Conservation (phyloP, 2,888 invertebrate genomes). For the Drosophila peninsularis region DNA sequence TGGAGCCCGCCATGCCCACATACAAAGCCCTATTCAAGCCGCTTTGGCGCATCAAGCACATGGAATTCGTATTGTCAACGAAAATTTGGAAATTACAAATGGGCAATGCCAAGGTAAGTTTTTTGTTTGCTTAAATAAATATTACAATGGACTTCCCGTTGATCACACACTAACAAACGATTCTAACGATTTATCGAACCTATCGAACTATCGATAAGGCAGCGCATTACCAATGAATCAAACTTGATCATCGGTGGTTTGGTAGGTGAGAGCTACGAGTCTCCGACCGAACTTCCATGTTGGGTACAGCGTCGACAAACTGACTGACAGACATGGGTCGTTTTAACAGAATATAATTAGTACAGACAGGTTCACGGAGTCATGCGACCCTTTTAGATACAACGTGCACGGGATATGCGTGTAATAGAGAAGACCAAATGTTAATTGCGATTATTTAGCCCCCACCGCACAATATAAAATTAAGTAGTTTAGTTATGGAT, state of each 20-base stretch:
- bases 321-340: neutral
- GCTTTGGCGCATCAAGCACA: constrained; percentile 84
- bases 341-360: neutral
- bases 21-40: constrained; percentile 84
- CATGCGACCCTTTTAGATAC: too few relatives aligned
- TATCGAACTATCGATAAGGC: neutral
- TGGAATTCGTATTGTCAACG: constrained; percentile 84
- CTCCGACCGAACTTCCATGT: neutral
- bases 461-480: neutral
- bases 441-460: neutral
- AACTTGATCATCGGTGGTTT: neutral
- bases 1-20: constrained; percentile 84
- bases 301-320: too few relatives aligned
- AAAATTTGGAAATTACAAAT: constrained; percentile 85
- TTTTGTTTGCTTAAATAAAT: neutral
- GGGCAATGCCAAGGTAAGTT: constrained; percentile 83
- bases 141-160: neutral
- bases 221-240: neutral
- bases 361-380: neutral
- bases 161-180: neutral
- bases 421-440: neutral
- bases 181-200: neutral
- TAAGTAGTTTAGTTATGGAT: constrained; percentile 36
- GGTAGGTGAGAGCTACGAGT: neutral
- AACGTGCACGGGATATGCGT: neutral